These are phyloP conservation scores for Eulemur mongoz DNA, from an alignment of 2,797 vertebrate species.

Conservation along the genomic window DNA sequence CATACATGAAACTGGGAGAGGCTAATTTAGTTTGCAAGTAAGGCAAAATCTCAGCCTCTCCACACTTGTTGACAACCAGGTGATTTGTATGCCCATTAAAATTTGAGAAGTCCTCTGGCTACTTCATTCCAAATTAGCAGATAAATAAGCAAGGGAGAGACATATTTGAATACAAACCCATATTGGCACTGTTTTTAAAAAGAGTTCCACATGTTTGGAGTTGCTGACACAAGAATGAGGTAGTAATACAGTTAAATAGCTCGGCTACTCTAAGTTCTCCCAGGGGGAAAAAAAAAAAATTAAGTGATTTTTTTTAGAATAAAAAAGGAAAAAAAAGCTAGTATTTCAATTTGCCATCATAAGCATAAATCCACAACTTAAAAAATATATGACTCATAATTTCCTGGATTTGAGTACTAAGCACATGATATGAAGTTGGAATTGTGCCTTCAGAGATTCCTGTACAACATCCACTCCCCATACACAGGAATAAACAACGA, in stretches of 20 bases:
- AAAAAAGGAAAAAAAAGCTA: too few species aligned
- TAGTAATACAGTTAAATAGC: neutral
- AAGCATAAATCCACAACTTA: neutral
- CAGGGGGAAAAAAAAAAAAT: neutral
- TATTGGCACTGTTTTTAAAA: neutral
- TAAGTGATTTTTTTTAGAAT: neutral
- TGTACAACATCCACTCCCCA: rapidly evolving
- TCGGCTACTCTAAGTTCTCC: neutral
- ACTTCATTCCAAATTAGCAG: neutral
- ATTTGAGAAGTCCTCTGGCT: neutral
- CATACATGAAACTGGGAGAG: neutral
- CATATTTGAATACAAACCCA: neutral
- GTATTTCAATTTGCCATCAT: neutral
- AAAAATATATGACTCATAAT: neutral
- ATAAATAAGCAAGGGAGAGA: neutral
- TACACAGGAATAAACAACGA: neutral
- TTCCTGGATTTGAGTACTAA: neutral
- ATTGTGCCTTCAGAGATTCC: neutral
- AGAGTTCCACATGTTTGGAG: neutral
- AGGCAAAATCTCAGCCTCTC: neutral
- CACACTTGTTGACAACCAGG: neutral
- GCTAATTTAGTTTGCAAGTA: neutral
- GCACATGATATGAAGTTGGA: neutral
- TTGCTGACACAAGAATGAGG: neutral
- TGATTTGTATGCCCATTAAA: neutral